Percentiles rank a stretch among this genome's conserved stretches.
These are phyloP conservation scores for Parauchenoglanis ngamensis DNA, from an alignment of 2,797 vertebrate species.

Conservation along the genomic window DNA sequence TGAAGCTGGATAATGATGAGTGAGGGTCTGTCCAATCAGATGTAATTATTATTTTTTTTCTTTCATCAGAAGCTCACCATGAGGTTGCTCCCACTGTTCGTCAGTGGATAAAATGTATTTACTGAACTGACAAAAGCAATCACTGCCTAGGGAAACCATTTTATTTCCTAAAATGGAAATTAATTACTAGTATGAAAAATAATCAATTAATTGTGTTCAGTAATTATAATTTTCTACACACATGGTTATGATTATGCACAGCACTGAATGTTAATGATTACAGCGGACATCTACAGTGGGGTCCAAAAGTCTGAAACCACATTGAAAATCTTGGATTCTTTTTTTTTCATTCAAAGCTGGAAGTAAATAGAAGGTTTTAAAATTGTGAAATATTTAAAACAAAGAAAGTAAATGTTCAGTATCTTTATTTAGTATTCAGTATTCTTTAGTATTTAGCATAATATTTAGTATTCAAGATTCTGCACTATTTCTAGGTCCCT, in stretches of 20 bases:
- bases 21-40: slow-evolving; percentile 43
- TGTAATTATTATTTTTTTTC: slow-evolving; percentile 39
- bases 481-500: not conserved
- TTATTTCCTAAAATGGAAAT: slow-evolving; percentile 31
- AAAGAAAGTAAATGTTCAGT: not conserved
- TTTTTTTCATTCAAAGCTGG: not conserved
- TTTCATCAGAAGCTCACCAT: slow-evolving; percentile 38
- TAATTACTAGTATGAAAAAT: slow-evolving; percentile 35
- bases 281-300: not conserved
- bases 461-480: not conserved
- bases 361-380: not conserved
- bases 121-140: slow-evolving; percentile 36
- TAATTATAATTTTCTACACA: slow-evolving; percentile 27
- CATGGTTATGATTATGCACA: slow-evolving; percentile 31
- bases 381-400: not conserved
- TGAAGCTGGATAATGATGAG: slow-evolving; percentile 45
- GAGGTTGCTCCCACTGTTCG: slow-evolving; percentile 31
- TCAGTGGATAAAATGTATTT: slow-evolving; percentile 28
- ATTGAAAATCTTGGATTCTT: not conserved
- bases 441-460: not conserved
- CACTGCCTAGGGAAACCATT: slow-evolving; percentile 15
- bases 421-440: too few relatives aligned
- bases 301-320: not conserved
- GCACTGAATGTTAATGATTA: not conserved
- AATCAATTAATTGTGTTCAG: slow-evolving; percentile 40